phyloP scores from a whole-genome alignment of 2,888 invertebrate species.

The Tortricodes alternella region DNA sequence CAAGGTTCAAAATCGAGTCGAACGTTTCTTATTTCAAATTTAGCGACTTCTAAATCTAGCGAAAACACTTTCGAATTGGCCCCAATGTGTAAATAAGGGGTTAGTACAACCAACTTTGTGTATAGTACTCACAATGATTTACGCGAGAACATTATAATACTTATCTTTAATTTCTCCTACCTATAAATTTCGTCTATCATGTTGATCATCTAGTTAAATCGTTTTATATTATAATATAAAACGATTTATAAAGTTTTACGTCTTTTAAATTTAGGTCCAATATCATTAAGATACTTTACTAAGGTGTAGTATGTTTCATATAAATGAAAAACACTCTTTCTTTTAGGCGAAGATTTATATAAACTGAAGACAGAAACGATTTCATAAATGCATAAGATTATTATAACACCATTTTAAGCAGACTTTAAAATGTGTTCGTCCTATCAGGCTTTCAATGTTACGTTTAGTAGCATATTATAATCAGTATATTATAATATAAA shows the following conservation, averaged over 20 bases:
- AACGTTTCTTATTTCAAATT: no score
- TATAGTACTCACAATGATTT: neutral
- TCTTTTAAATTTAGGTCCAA: neutral
- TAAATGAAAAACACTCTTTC: no score
- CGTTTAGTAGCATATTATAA: slow-evolving; percentile 14
- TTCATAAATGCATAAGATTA: slow-evolving; percentile 3
- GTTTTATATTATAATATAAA: slow-evolving; percentile 1
- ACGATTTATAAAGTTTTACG: slow-evolving; percentile 5
- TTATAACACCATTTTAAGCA: slow-evolving; percentile 5
- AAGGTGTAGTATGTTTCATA: no score
- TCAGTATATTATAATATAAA: no score
- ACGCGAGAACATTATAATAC: neutral
- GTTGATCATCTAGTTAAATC: slow-evolving; percentile 1
- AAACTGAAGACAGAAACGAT: neutral
- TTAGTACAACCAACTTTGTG: neutral
- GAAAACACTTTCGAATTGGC: no score
- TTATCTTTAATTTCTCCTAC: neutral
- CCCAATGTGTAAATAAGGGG: no score
- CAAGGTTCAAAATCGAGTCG: no score
- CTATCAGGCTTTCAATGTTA: slow-evolving; percentile 11
- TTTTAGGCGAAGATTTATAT: no score
- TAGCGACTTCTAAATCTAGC: no score
- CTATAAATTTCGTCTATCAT: slow-evolving; percentile 2
- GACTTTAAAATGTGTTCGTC: neutral
- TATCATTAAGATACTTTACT: slow-evolving; percentile 4